Conservation (phyloP, 2,888 invertebrate species). For the Spisula solida region DNA sequence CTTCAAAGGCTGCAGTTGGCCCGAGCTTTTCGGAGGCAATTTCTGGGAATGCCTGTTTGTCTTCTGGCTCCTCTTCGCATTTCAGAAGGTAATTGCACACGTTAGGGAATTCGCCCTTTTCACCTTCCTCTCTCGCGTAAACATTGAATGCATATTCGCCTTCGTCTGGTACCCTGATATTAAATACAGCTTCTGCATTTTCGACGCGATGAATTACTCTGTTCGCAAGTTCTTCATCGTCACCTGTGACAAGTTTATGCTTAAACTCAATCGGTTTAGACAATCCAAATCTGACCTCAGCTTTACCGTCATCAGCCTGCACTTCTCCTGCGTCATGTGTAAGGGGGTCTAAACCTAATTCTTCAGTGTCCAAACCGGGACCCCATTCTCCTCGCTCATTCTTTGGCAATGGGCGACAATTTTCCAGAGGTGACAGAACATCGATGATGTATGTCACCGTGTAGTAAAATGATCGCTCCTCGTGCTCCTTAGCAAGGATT, state of each 20-base stretch:
- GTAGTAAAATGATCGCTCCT: constrained; percentile 73
- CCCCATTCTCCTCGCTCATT: constrained; percentile 85
- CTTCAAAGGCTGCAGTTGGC: constrained; percentile 70
- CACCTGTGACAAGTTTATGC: constrained; percentile 77
- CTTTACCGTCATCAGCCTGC: constrained; percentile 79
- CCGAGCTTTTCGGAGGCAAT: constrained; percentile 71
- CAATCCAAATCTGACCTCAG: constrained; percentile 80
- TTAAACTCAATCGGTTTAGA: constrained; percentile 77
- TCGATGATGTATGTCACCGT: constrained; percentile 76
- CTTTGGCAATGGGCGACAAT: constrained; percentile 78
- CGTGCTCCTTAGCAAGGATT: constrained; percentile 76
- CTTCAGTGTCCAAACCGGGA: constrained; percentile 80
- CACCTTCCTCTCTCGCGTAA: constrained; percentile 77
- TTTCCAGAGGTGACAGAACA: constrained; percentile 67
- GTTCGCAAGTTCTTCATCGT: constrained; percentile 73
- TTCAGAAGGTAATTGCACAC: constrained; percentile 84
- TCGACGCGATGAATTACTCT: constrained; percentile 78
- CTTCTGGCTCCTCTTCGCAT: constrained; percentile 76
- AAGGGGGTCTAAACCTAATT: constrained; percentile 78
- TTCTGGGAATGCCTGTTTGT: constrained; percentile 74
- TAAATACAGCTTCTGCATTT: constrained; percentile 77
- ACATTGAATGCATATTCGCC: constrained; percentile 84
- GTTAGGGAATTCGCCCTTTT: constrained; percentile 76
- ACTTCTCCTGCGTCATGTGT: constrained; percentile 80
- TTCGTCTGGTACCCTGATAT: constrained; percentile 77